Base-by-base conservation (phyloP, 1,140 invertebrate genomes). In the Penaeus japonicus region DNA sequence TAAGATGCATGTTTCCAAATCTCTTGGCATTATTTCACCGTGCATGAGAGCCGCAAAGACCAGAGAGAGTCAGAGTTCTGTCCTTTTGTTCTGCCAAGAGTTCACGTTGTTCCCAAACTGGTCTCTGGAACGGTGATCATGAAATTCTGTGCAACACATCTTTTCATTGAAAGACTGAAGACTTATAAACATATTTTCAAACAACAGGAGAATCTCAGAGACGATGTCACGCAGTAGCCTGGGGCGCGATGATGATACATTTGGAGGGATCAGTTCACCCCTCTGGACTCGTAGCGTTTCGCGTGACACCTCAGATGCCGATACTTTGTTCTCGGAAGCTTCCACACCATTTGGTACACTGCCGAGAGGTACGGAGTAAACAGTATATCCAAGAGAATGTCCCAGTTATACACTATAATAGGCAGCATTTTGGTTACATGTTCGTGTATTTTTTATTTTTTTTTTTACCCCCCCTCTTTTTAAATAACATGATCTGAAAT, bases 321-420 rank as follows among this genome's bases (percentile, higher is more conserved):
- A 90, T 57, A 87, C 89, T 35, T 77, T 90, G 24, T 87, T 87
- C 81, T 90, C 89, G 7, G 89, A 90, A 54, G 54, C 85, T 30
- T 90, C 89, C 20, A 77, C 84, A 32, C 84, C 85, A 54, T 90
- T 90, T 82, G 81, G 89, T 83, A 90, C 89, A 53, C 73, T 90
- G 75, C 89, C 89, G n/a, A 87, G 89, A 84, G 89, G 89, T 90
- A 90, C 79, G 82, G 27, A 88, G 54, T 88, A 88, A 54, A 30
- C 57, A 65, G 65, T 20, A 53, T 84, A 53, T 47, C 47, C 59
- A 70, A 47, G 15, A 47, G 47, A 47, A 47, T 47, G 47, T 70
- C 35, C 79, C 82, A 73, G 77, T 39, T 79, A 18, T 79, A 47
- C 47, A 47, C 10, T 47, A 47, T 47, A 47, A 47, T 47, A 47